Conservation (phyloP, 2,113 vertebrate genomes). For the Mirounga angustirostris region DNA sequence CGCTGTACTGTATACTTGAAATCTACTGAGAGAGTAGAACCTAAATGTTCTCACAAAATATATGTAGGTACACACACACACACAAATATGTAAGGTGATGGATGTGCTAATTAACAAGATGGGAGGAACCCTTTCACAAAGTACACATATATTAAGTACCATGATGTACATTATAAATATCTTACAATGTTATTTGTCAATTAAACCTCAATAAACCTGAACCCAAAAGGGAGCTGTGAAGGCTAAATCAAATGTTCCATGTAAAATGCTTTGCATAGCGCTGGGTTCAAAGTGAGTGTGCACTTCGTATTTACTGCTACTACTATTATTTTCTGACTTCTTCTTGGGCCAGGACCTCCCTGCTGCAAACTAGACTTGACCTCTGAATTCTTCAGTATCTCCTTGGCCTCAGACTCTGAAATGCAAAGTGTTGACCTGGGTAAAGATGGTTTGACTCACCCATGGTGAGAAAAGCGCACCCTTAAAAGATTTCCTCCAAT, state of each 20-base stretch:
- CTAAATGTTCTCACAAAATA: neutral
- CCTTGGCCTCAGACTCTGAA: neutral
- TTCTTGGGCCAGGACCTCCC: neutral
- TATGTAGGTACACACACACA: neutral
- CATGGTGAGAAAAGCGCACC: neutral
- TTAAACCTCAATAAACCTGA: neutral
- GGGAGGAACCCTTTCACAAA: neutral
- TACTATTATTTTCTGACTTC: neutral
- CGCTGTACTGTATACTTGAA: neutral
- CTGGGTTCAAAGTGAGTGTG: neutral
- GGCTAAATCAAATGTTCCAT: neutral
- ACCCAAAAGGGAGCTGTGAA: neutral
- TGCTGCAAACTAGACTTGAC: neutral
- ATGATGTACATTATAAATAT: neutral
- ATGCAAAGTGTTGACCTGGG: neutral
- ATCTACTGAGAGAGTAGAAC: neutral
- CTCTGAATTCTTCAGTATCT: neutral
- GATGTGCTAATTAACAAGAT: neutral
- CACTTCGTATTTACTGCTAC: neutral
- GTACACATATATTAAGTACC: neutral
- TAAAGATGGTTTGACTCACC: neutral
- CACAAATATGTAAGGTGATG: neutral
- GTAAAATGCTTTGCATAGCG: neutral
- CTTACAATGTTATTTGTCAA: neutral
- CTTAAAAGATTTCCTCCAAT: neutral